Conservation (phyloP, 2,797 vertebrate genomes). For the Rhinogobio ventralis region DNA sequence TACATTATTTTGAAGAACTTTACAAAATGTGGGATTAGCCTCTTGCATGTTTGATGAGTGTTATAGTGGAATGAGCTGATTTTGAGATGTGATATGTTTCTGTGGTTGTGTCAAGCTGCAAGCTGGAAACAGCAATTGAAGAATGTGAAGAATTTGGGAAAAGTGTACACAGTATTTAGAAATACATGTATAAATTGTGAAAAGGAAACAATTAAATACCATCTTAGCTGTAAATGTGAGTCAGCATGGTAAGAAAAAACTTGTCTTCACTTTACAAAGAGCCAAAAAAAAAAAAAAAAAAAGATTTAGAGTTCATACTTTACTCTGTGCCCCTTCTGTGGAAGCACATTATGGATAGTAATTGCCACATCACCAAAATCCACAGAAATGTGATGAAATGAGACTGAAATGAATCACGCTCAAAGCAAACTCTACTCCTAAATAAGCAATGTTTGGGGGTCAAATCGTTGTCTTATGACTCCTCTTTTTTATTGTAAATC, state of each 20-base stretch:
- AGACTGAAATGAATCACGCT: neutral
- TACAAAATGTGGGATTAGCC: neutral
- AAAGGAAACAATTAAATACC: neutral
- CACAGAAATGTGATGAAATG: neutral
- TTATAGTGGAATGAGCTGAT: neutral
- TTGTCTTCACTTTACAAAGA: neutral
- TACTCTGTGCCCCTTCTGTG: neutral
- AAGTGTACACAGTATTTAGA: neutral
- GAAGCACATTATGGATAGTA: neutral
- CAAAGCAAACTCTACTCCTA: neutral
- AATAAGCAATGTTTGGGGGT: neutral
- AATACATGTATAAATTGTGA: neutral
- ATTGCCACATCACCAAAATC: neutral
- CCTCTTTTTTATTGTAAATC: slow-evolving; percentile 36
- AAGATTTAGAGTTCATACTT: neutral
- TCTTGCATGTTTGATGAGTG: neutral
- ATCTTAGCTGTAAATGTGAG: neutral
- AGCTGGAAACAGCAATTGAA: neutral
- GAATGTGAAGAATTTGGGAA: neutral
- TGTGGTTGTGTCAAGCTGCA: neutral
- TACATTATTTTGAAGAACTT: neutral
- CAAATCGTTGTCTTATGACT: slow-evolving; percentile 22
- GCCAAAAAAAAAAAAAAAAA: neutral
- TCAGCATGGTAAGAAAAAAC: neutral
- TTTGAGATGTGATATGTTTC: neutral